A percentile compares a stretch with the other conserved stretches of the same genome.
Evolutionary conservation across 2,797 vertebrate species (phyloP).

Genomic region (Brachymystax lenok): DNA sequence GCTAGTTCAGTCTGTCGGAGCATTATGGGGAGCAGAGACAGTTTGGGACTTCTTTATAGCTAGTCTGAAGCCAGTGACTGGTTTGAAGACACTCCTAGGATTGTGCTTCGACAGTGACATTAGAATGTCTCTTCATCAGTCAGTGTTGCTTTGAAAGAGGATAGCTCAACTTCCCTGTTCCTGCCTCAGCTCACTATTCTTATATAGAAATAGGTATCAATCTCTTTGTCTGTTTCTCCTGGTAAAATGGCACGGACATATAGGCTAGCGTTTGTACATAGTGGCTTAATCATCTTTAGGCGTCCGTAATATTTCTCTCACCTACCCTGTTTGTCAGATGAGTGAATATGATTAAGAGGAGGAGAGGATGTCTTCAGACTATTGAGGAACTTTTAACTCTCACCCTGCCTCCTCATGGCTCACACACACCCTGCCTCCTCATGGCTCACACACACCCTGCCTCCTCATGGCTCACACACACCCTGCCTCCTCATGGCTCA

Average conservation of each 20-base stretch:
- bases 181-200: background rate
- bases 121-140: background rate
- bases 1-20: too few relatives aligned
- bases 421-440: too few relatives aligned
- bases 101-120: background rate
- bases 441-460: background rate
- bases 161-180: background rate
- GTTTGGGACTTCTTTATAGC: background rate
- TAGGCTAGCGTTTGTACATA: background rate
- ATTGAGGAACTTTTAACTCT: background rate
- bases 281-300: too few relatives aligned
- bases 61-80: background rate
- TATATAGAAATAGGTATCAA: too few relatives aligned
- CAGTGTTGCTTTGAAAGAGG: background rate
- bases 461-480: too few relatives aligned
- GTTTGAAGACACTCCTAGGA: background rate
- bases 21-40: background rate
- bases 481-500: too few relatives aligned
- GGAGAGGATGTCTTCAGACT: background rate
- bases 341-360: background rate
- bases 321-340: background rate
- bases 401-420: background rate
- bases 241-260: too few relatives aligned
- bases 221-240: too few relatives aligned
- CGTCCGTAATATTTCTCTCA: background rate